Evolutionary conservation across 2,888 invertebrate species (phyloP), one percentile per base, ranked within the genome.

Genomic region (Drosophila colorata): DNA sequence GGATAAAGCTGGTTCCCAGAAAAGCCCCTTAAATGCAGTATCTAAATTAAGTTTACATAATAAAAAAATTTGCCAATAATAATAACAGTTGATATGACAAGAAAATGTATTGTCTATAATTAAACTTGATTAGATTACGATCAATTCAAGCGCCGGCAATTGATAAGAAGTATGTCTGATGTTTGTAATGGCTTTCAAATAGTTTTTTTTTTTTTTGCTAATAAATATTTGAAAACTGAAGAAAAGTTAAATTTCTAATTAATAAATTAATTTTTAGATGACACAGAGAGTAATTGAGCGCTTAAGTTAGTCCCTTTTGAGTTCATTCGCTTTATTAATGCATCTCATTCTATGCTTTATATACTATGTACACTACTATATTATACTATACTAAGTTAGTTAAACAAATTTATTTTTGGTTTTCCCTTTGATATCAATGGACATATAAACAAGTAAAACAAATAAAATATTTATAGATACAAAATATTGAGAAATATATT

Each of bases 1-100:
- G 88, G 87, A 41, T 90, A 3, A 87, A 90, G 61, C 66, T 87
- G 2, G 57, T 68, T 28, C 71, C 76, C 2, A 63, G 87, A 46
- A 60, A 73, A 51, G 28, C 11, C 38, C 5, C 16, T 11, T 56
- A 48, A 20, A n/a, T 0, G 0, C 7, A 14, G 0, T 13, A 13
- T 9, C n/a, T n/a, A 31, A 11, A n/a, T 9, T 23, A 4, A 7
- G 1, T 9, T 16, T 8, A 7, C 3, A 8, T 18, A 47, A 31
- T n/a, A 33, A 13, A 33, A 13, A 4, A 4, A 13, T 33, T 4
- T 4, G 18, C 2, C 13, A 2, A 7, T 31, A 20, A 43, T 55
- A 6, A 5, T 4, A 31, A 31, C 5, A 8, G 4, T 37, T n/a
- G 13, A 14, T 5, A 51, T 13, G 16, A 4, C 31, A n/a, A 31